phyloP scores from a whole-genome alignment of 2,888 invertebrate genomes.

The Colletes collaris region DNA sequence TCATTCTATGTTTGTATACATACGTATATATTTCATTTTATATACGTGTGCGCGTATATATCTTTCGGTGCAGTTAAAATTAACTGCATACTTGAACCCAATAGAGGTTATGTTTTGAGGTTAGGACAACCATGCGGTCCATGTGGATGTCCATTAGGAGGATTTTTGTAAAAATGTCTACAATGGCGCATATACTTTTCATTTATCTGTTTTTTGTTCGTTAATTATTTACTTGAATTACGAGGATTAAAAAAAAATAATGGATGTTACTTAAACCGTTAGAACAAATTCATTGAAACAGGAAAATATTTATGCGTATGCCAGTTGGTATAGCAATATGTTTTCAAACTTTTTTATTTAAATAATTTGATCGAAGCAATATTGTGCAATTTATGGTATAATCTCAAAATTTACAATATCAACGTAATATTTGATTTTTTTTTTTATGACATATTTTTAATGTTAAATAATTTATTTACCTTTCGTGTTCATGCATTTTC shows the following conservation, averaged over 20 bases:
- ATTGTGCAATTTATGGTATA: too few species aligned
- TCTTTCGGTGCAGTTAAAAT: background rate
- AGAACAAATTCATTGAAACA: background rate
- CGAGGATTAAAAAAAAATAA: background rate
- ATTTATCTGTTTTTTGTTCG: background rate
- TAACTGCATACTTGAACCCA: conserved; percentile 3
- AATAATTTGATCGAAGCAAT: too few species aligned
- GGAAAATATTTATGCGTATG: background rate
- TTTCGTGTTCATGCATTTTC: background rate
- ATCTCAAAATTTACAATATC: background rate
- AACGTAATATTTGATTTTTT: background rate
- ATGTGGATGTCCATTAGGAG: conserved; percentile 58
- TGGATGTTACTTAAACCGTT: background rate
- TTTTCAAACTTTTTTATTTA: background rate
- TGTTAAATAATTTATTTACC: background rate
- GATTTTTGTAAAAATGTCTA: conserved; percentile 28
- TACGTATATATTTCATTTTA: background rate
- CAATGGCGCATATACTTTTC: conserved; percentile 16
- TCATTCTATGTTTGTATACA: background rate
- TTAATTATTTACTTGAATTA: background rate
- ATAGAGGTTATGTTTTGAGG: conserved; percentile 65
- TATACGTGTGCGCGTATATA: too few species aligned
- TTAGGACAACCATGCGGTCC: conserved; percentile 67
- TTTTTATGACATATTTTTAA: background rate
- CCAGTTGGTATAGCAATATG: background rate